A percentile compares a stretch with the other conserved stretches of the same genome.
These are phyloP conservation scores for Mus pahari DNA, from an alignment of 2,113 vertebrate genomes.

Conservation along the genomic window DNA sequence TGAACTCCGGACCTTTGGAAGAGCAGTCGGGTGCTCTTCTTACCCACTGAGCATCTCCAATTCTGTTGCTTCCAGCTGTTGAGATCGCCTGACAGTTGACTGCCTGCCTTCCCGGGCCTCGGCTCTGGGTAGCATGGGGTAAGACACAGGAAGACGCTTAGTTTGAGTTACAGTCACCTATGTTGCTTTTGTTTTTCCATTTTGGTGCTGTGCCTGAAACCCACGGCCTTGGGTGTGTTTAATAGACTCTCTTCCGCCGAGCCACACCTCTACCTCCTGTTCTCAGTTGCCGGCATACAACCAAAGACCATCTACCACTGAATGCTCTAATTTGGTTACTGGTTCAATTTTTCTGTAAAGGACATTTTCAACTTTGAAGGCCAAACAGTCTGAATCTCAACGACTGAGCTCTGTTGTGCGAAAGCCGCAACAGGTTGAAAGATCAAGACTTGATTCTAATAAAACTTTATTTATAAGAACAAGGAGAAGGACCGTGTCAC, in stretches of 20 bases:
- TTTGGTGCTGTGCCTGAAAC: background rate
- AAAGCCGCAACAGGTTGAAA: background rate
- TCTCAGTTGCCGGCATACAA: background rate
- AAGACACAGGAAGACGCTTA: background rate
- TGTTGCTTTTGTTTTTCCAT: background rate
- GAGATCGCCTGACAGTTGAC: background rate
- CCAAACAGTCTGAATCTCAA: background rate
- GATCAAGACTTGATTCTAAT: background rate
- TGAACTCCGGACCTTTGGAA: no score
- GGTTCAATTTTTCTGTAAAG: background rate
- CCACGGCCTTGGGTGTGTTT: background rate
- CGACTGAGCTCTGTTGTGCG: background rate
- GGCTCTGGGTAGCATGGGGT: background rate
- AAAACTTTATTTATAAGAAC: conserved; percentile 53
- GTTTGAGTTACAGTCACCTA: background rate
- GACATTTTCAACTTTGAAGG: background rate
- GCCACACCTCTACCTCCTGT: background rate
- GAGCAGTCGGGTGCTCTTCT: no score
- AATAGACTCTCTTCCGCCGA: background rate
- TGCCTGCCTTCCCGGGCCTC: background rate
- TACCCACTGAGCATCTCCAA: background rate
- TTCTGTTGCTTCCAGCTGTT: background rate
- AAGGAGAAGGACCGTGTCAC: background rate
- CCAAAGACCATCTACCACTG: background rate
- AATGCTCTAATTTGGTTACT: background rate